A percentile compares a stretch with the other conserved stretches of the same genome.
Evolutionary conservation across 2,888 invertebrate genomes (phyloP).

Genomic region (Perizoma affinitatum): DNA sequence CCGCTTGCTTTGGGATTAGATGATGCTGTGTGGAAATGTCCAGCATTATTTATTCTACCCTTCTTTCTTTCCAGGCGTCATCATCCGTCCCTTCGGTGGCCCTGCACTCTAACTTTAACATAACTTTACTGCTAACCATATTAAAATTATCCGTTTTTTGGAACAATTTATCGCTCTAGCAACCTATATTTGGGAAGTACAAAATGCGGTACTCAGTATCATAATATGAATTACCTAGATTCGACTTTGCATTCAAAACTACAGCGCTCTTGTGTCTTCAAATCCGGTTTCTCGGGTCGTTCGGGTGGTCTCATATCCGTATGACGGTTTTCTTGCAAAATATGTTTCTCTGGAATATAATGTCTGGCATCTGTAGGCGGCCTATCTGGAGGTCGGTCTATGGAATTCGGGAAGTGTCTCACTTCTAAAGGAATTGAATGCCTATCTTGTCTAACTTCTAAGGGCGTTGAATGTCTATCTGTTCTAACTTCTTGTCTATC

Average conservation of each 20-base stretch:
- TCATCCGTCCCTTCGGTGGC: background rate
- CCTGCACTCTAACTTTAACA: too few species aligned
- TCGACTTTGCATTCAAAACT: slow-evolving; percentile 49
- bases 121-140: too few species aligned
- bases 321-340: slow-evolving; percentile 31
- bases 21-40: too few species aligned
- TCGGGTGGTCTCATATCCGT: slow-evolving; percentile 61
- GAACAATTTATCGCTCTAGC: too few species aligned
- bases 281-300: slow-evolving; percentile 47
- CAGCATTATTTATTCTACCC: too few species aligned
- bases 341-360: slow-evolving; percentile 29
- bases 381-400: slow-evolving; percentile 20
- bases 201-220: too few species aligned
- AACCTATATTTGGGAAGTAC: too few species aligned
- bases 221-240: slow-evolving; percentile 38
- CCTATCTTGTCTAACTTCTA: slow-evolving; percentile 31
- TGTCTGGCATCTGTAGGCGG: slow-evolving; percentile 22
- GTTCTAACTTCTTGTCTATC: slow-evolving; percentile 12
- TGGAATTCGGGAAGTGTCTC: slow-evolving; percentile 15
- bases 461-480: slow-evolving; percentile 29
- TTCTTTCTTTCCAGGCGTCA: too few species aligned
- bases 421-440: slow-evolving; percentile 12
- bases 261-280: slow-evolving; percentile 45
- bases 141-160: too few species aligned
- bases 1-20: too few species aligned